Conservation (phyloP, 2,888 invertebrate genomes). For the Thereva nobilitata region DNA sequence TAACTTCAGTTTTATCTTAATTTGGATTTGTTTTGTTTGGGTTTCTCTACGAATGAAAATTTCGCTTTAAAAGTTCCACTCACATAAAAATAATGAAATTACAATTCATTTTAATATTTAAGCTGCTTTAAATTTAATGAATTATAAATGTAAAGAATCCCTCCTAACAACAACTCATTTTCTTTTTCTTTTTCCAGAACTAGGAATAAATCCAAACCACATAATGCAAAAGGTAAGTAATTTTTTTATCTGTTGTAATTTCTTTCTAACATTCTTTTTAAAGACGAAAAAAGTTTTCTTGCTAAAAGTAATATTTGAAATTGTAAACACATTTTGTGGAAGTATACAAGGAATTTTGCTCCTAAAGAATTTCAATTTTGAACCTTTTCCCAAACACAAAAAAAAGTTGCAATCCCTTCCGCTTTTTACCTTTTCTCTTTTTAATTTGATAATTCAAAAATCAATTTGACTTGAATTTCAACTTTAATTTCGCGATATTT, state of each 20-base stretch:
- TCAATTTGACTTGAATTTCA: conserved; percentile 22
- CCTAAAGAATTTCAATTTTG: background rate
- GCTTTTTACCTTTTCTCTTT: conserved; percentile 6
- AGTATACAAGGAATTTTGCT: no score
- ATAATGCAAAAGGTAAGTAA: conserved; percentile 65
- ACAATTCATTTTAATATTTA: no score
- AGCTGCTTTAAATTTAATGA: no score
- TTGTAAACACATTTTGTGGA: no score
- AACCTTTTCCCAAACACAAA: conserved; percentile 20
- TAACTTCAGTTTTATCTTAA: no score
- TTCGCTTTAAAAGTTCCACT: no score
- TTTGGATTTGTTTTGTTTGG: no score
- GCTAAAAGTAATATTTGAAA: no score
- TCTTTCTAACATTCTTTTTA: background rate
- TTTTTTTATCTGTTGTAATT: conserved; percentile 6
- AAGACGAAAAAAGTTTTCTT: background rate
- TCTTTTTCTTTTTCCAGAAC: conserved; percentile 55
- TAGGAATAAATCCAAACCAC: conserved; percentile 72
- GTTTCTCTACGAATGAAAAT: no score
- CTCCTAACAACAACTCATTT: no score
- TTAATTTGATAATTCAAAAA: conserved; percentile 28
- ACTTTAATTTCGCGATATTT: conserved; percentile 1
- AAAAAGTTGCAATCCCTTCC: background rate
- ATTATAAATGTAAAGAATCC: no score
- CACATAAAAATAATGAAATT: no score